Base-by-base conservation (phyloP, 2,888 invertebrate species). In the Drosophila robusta region DNA sequence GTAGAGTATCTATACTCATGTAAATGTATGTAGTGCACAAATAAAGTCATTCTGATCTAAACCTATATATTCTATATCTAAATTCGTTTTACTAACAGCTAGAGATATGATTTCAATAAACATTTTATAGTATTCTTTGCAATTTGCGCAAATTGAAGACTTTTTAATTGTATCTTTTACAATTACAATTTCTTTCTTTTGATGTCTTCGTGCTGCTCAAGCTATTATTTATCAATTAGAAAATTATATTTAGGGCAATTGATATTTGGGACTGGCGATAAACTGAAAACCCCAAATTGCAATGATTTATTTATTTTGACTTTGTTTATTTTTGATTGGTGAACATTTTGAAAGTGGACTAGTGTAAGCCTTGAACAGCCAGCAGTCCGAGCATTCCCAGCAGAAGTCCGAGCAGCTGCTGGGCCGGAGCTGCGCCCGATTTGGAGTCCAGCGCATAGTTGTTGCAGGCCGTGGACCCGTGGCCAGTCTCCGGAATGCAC, bases 391-490 rank as follows among this genome's bases (percentile, higher is more conserved):
- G 6, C 12, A 63, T 26, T 2, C 67, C 74, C 12, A 88, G 2
- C 18, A 78, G 45, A 0, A 80, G 39, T 0, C 60, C 75, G 0
- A 77, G 24, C 1, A 68, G 11, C 16, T 26, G 55, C 18, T 63
- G 54, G 6, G 47, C 57, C 16, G 54, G 52, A 1, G 41, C 39
- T 1, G 75, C 69, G 7, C 69, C 62, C 6, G 84, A 72, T 12
- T 44, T 75, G 5, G 14, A 2, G 12, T 47, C 46, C 50, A 78
- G 54, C 1, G 65, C 70, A 34, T 81, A 88, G 9, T 67, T 67
- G 70, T 92, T 92, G 62, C 92, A 92, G n/a, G 82, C 88, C 6
- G 54, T 58, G 3, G 65, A 70, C 1, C 61, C 70, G 4, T 38
- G 32, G 0, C 65, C 46, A 42, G 82, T 79, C 16, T 73, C 78